Evolutionary conservation across 2,888 invertebrate species (phyloP), one percentile per base, ranked within the genome.

Genomic region (Mechanitis messenoides): DNA sequence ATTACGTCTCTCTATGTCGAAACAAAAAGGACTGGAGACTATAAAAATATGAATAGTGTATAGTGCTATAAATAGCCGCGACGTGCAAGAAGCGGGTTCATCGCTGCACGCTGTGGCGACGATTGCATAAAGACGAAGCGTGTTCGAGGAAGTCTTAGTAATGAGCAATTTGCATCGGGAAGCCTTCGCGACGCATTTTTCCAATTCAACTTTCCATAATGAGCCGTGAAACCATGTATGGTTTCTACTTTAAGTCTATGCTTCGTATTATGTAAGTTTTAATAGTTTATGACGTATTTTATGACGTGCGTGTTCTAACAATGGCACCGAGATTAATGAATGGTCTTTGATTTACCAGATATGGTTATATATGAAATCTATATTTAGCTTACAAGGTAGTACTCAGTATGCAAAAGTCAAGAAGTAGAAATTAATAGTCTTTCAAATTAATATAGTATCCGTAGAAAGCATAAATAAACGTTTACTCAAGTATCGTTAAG

Each of bases 211-310:
- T 72, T 75, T 69, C 75, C 86, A 79, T 88, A 87, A 85, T 85
- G 80, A 87, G 86, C 70, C 76, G 80, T 81, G 85, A 87, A 87
- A 87, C 78, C 73, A 68, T 59, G 68, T 67, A 70, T 67, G 70
- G 72, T 75, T 73, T 76, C 79, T 76, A 81, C 80, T 81, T 80
- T 79, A 80, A 81, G 79, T 80, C 80, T 85, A 85, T 83, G 83
- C 81, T 80, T 85, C 82, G 83, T 73, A 72, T 80, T 82, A 86
- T 84, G 82, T 81, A 83, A 77, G 78, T 83, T 80, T 85, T 82
- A 82, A 83, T 84, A 82, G 81, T 75, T 50, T 31, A 28, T 50
- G 50, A 68, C 64, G 67, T 67, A 68, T 55, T 60, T 60, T 55
- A 54, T 57, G 61, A 59, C 58, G 59, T 58, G 7, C 28, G 50